Percentiles rank a stretch among this genome's conserved stretches.
phyloP scores from a whole-genome alignment of 1,140 invertebrate species.

The Notospermus geniculatus region DNA sequence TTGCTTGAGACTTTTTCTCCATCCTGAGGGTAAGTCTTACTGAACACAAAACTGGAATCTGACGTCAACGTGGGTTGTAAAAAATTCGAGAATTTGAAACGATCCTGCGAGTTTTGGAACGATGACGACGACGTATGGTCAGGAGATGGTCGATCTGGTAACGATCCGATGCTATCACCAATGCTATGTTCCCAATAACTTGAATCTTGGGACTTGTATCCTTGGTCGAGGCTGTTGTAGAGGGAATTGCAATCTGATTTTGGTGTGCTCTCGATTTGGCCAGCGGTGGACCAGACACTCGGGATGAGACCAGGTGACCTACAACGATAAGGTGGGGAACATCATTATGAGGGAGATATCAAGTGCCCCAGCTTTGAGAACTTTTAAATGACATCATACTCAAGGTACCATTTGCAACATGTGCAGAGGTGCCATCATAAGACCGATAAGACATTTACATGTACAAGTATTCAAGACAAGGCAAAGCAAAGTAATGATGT shows the following conservation, averaged over 20 bases:
- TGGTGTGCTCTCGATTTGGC: constrained; percentile 4
- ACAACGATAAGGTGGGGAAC: no score
- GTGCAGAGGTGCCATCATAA: no score
- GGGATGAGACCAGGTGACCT: neutral
- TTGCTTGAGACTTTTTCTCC: neutral
- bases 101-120: neutral
- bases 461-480: no score
- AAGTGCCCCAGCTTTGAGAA: no score
- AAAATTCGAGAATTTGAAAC: neutral
- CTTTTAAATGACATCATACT: no score
- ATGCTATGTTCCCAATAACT: neutral
- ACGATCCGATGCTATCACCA: neutral
- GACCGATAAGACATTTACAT: no score
- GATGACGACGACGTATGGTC: neutral
- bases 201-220: neutral
- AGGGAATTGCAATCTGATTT: constrained; percentile 14
- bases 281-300: constrained; percentile 13
- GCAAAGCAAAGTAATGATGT: no score
- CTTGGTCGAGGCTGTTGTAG: constrained; percentile 14
- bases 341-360: no score
- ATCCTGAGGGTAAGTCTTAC: neutral
- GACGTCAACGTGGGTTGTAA: neutral
- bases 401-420: no score
- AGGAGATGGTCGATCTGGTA: neutral
- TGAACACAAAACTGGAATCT: constrained; percentile 6